Base-by-base conservation (phyloP, 2,113 vertebrate species). In the Chaenogobius annularis region DNA sequence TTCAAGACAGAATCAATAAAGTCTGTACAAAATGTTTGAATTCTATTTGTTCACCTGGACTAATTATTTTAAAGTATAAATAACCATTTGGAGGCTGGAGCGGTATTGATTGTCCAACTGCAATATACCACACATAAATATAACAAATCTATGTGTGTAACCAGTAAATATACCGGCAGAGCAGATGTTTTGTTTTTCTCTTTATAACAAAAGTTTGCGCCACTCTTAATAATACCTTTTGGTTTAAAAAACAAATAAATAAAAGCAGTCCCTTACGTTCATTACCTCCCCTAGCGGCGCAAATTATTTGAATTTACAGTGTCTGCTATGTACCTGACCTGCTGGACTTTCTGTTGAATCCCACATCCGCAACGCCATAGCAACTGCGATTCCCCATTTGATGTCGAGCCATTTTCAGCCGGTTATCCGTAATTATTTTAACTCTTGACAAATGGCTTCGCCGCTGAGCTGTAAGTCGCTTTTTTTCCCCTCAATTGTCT, bases 361-460 rank as follows among this genome's bases (percentile, higher is more conserved):
- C 52, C 67, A 62, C 12, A 66, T 35, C 55, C 48, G 66, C 12
- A 37, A 43, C 35, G 61, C 31, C 61, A 63, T 37, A 40, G 61
- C 61, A 40, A 63, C 35, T 61, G 58, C 58, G 7, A 26, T n/a
- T 65, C 44, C 2, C 11, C 64, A 26, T 66, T 47, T 47, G 54
- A 63, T 17, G 1, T 70, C 66, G 56, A 43, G 59, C 40, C 7
- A 1, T 73, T 76, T 65, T 20, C 68, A 66, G 70, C 52, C 26
- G 19, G 35, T 22, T 11, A 66, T 46, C 55, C 37, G 23, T 62
- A 82, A 76, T 77, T 70, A 35, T 37, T 69, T 65, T 73, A 54
- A 73, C 67, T 78, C 68, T n/a, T 74, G 66, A 76, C 72, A 80
- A 74, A 83, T 73, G n/a, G 68, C 17, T 74, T 52, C 56, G 35